A percentile compares a stretch with the other conserved stretches of the same genome.
Evolutionary conservation across 2,113 vertebrate genomes (phyloP).

Genomic region (Gasterosteus nipponicus): DNA sequence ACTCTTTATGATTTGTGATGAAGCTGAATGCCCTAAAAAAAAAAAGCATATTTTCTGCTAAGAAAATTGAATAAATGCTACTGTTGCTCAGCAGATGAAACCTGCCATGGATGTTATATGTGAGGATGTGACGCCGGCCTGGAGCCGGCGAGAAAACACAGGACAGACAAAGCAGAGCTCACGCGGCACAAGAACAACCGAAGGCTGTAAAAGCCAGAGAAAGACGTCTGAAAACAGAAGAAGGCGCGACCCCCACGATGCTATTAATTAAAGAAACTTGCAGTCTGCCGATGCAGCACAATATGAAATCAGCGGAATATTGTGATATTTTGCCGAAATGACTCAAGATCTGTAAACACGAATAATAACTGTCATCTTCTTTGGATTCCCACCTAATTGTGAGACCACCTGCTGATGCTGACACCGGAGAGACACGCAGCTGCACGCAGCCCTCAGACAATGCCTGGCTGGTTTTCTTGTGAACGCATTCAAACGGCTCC

Average conservation of each 20-base stretch:
- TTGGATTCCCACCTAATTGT: constrained; percentile 32
- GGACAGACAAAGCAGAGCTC: constrained; percentile 16
- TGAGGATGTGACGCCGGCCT: too few relatives aligned
- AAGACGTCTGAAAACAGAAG: constrained; percentile 1
- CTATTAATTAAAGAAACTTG: not conserved
- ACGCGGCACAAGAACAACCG: constrained; percentile 5
- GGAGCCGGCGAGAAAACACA: not conserved
- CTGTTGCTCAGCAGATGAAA: too few relatives aligned
- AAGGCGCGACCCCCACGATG: not conserved
- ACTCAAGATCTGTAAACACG: constrained; percentile 15
- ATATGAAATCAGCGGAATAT: not conserved
- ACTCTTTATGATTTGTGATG: not conserved
- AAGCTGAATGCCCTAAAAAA: not conserved
- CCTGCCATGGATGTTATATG: too few relatives aligned
- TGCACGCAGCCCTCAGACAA: constrained; percentile 19
- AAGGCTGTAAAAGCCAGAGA: constrained; percentile 12
- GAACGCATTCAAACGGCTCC: constrained; percentile 26
- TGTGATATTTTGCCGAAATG: not conserved
- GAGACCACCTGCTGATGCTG: constrained; percentile 49
- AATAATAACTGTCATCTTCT: constrained; percentile 9
- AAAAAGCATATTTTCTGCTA: too few relatives aligned
- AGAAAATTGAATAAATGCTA: too few relatives aligned
- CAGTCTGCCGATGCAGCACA: not conserved
- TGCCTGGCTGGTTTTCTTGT: constrained; percentile 23
- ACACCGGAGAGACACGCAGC: constrained; percentile 7